Percentiles rank a stretch among this genome's conserved stretches.
phyloP scores from a whole-genome alignment of 2,797 vertebrate genomes.

The Balearica regulorum region DNA sequence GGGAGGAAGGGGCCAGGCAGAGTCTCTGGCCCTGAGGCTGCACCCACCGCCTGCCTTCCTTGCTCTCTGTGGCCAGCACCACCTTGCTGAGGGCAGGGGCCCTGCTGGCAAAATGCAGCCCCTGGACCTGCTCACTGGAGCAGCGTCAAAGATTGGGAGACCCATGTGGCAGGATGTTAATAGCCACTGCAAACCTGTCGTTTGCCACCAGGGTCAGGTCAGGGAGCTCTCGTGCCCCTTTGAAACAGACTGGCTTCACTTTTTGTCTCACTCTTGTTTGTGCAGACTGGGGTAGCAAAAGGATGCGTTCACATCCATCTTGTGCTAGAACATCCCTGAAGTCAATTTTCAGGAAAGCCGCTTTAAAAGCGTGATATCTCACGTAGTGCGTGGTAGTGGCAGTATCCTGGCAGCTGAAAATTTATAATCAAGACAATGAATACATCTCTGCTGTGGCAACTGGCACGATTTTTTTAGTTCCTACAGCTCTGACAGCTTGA shows the following conservation, averaged over 20 bases:
- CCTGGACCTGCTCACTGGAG: background rate
- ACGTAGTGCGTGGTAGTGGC: rapidly evolving
- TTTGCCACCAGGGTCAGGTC: background rate
- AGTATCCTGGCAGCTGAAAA: background rate
- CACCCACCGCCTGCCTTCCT: rapidly evolving
- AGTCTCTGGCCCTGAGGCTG: background rate
- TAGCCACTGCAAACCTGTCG: background rate
- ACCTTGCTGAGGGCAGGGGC: too few relatives aligned
- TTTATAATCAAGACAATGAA: too few relatives aligned
- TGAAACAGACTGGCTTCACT: background rate
- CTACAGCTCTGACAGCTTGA: too few relatives aligned
- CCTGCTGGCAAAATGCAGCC: background rate
- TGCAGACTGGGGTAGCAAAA: background rate
- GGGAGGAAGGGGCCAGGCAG: background rate
- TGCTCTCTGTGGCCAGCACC: background rate
- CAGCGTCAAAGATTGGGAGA: background rate
- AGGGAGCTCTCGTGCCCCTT: background rate
- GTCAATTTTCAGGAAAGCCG: background rate
- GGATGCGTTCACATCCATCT: too few relatives aligned
- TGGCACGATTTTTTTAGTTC: background rate
- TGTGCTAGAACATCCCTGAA: background rate
- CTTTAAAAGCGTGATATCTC: background rate
- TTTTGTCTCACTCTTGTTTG: background rate
- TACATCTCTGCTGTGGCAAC: background rate
- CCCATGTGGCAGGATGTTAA: rapidly evolving